Conservation (phyloP, 1,140 invertebrate species). For the Neodiprion fabricii region DNA sequence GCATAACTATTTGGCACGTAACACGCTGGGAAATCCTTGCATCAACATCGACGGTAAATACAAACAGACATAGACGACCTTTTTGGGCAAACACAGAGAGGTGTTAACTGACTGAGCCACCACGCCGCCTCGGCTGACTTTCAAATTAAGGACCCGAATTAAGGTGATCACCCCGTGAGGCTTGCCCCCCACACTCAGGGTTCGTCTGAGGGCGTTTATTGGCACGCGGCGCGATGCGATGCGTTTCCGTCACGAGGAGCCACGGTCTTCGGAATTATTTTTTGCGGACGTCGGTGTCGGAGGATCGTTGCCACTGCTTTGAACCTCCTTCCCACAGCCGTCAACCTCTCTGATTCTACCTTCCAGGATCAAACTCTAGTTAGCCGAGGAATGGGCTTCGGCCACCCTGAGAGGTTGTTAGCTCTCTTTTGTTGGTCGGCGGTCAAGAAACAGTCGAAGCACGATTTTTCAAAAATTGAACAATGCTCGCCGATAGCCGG, state of each 20-base stretch:
- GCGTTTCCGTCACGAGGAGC: slow-evolving; percentile 15
- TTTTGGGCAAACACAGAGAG: not conserved
- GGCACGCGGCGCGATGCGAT: no score
- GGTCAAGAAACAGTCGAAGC: slow-evolving; percentile 16
- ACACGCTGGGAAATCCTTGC: not conserved
- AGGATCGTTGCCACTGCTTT: slow-evolving; percentile 8
- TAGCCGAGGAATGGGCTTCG: slow-evolving; percentile 28
- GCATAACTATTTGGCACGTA: no score
- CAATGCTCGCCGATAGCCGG: slow-evolving; percentile 48
- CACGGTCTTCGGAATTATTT: slow-evolving; percentile 15
- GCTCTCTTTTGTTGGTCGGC: slow-evolving; percentile 26
- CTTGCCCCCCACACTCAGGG: slow-evolving; percentile 20
- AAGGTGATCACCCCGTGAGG: slow-evolving; percentile 27
- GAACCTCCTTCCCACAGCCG: not conserved
- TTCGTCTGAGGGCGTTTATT: not conserved
- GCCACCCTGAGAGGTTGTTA: slow-evolving; percentile 29
- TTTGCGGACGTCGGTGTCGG: slow-evolving; percentile 13
- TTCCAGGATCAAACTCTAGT: slow-evolving; percentile 49
- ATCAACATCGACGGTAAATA: not conserved
- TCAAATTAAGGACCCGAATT: not conserved
- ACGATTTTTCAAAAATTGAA: slow-evolving; percentile 42
- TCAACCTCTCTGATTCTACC: slow-evolving; percentile 40
- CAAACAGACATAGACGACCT: not conserved
- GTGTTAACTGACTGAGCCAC: not conserved
- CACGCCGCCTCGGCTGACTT: not conserved